Base-by-base conservation (phyloP, 1,140 invertebrate species). In the Drosophila persimilis region DNA sequence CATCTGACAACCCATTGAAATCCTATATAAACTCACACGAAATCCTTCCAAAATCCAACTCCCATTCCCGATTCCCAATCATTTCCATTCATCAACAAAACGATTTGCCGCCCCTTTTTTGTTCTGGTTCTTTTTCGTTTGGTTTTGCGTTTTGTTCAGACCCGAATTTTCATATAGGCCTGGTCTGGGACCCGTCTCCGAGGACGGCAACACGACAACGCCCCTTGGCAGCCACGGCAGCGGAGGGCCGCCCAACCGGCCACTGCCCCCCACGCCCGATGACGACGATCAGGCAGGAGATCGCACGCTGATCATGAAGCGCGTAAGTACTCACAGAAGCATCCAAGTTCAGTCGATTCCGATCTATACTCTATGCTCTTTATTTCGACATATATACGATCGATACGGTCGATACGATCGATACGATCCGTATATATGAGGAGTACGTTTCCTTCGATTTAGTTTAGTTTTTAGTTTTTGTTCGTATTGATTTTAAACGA, bases 211-310 rank as follows among this genome's bases (percentile, higher is more conserved):
- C 51, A 71, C 80, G 66, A 88, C 77, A 31, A 92, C 90, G 89
- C 92, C 75, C 79, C 93, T 91, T 91, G 91, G 84, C 77, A 93
- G 72, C 44, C 90, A 91, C 54, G 92, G 92, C 88, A 92, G 93
- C 85, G 95, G 95, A 57, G 95, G 96, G 67, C 95, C 96, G 73
- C 97, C 97, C 47, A 98, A 97, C 91, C 94, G 97, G 67, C 97
- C 97, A 57, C 93, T 98, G 77, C 98, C 98, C 46, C 98, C 98
- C 11, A 98, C 97, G 22, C 98, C 98, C 17, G 97, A 97, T 89
- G 96, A 97, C 90, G 96, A 97, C 90, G 93, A 93, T 88, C 91
- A 91, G 58, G 93, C 93, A 73, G 95, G 95, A 62, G 97, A 98
- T 91, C 94, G 96, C 86, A 98, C 97, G 59, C 93, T 98, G 91